Base-by-base conservation (phyloP, 1,140 invertebrate genomes). In the Dendroctonus ponderosae region DNA sequence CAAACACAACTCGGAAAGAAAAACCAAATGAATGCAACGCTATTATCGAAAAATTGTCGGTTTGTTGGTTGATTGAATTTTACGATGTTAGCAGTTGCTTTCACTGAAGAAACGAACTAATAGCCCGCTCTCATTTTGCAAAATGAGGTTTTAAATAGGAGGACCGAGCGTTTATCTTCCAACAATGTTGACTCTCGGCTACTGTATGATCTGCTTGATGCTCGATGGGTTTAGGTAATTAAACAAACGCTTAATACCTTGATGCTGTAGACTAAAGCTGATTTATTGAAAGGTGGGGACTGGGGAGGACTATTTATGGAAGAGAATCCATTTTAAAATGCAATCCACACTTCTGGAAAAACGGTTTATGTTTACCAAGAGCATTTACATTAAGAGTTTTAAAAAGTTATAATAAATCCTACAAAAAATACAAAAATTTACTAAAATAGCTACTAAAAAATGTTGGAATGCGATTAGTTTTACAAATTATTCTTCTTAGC, bases 161-260 rank as follows among this genome's bases (percentile, higher is more conserved):
- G 12, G 6, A 46, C 11, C 14, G 7, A 26, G 8, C 7, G 43
- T 14, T 44, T 46, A 14, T 15, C 37, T 52, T 14, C 15, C 12
- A 7, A 41, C 15, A 42, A 12, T 63, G 50, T 56, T 65, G 11
- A 37, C 43, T 54, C 46, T 11, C 46, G 8, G 51, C 51, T 7
- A 50, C 56, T 59, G 56, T 59, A 41, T 54, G 8, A 41, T 54
- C 51, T 58, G 49, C 58, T 12, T 15, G 54, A 52, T 58, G 49
- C 58, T 12, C 39, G 54, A 40, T 26, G 54, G 62, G 46, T 50
- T 58, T 57, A 57, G 54, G 53, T 65, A 65, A 65, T 57, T 50
- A 65, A 65, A 65, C 62, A 65, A 49, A 49, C 42, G 12, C 44
- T n/a, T 42, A 59, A 62, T 53, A 37, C 60, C 40, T 42, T 52